Percentiles rank a stretch among this genome's conserved stretches.
Evolutionary conservation across 2,888 invertebrate genomes (phyloP).

Genomic region (Brenthis daphne): DNA sequence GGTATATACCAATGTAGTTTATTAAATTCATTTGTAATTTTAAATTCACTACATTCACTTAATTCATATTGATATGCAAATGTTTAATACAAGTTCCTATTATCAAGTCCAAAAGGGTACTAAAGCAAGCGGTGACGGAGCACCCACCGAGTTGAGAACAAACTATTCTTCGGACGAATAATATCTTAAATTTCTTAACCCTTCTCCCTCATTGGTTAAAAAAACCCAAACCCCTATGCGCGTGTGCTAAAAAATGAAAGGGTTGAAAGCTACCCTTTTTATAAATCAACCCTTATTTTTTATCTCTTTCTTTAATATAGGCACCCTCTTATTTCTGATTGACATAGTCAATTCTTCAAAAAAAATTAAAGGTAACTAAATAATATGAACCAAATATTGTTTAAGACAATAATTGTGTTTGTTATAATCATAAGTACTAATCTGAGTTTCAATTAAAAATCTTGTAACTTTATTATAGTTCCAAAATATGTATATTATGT

Average conservation of each 20-base stretch:
- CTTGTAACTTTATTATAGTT: no score
- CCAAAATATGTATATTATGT: no score
- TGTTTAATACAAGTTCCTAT: conserved; percentile 53
- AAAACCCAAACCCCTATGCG: conserved; percentile 71
- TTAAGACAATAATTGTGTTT: no score
- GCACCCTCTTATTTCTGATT: background rate
- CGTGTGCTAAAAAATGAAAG: conserved; percentile 79
- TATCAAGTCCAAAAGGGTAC: conserved; percentile 56
- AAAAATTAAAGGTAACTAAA: no score
- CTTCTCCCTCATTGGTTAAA: conserved; percentile 71
- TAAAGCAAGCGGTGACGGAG: conserved; percentile 50
- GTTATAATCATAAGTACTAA: no score
- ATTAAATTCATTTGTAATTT: background rate
- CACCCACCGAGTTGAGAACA: conserved; percentile 50
- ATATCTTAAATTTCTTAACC: conserved; percentile 64
- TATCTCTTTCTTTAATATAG: conserved; percentile 49
- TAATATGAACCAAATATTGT: no score
- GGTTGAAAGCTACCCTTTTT: conserved; percentile 76
- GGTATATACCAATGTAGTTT: no score
- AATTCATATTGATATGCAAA: conserved; percentile 37
- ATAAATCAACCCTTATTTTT: conserved; percentile 57
- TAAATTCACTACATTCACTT: background rate
- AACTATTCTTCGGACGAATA: conserved; percentile 60
- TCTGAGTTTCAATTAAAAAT: no score
- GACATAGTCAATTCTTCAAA: no score